Conservation (phyloP, 1,140 invertebrate species). For the Anoplophora glabripennis region DNA sequence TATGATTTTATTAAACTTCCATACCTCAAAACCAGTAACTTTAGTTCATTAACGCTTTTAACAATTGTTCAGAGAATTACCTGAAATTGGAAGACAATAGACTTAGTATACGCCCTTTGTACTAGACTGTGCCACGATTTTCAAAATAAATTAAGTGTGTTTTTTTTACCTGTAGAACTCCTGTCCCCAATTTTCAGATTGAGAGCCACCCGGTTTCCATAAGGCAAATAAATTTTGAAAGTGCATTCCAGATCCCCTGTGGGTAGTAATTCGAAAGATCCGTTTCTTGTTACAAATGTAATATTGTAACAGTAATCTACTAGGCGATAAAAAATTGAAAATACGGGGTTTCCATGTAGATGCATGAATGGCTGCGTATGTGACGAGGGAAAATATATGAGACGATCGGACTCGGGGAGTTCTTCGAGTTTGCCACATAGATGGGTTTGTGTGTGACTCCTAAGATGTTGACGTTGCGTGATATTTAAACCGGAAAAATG, state of each 20-base stretch:
- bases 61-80: no score
- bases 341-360: constrained; percentile 57
- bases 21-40: no score
- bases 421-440: constrained; percentile 65
- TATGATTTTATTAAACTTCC: no score
- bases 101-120: no score
- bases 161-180: constrained; percentile 40
- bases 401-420: constrained; percentile 53
- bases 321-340: constrained; percentile 58
- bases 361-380: constrained; percentile 49
- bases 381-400: constrained; percentile 55
- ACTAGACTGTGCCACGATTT: no score
- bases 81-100: no score
- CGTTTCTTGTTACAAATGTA: constrained; percentile 57
- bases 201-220: constrained; percentile 59
- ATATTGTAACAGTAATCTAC: constrained; percentile 67
- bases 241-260: constrained; percentile 56
- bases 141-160: neutral
- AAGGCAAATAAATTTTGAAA: constrained; percentile 62
- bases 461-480: constrained; percentile 30
- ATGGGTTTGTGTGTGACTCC: constrained; percentile 29
- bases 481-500: constrained; percentile 49
- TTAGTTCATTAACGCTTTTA: no score
- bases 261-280: constrained; percentile 58
- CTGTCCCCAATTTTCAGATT: constrained; percentile 54